A percentile compares a stretch with the other conserved stretches of the same genome.
Evolutionary conservation across 2,113 vertebrate genomes (phyloP).

Genomic region (Calcarius ornatus): DNA sequence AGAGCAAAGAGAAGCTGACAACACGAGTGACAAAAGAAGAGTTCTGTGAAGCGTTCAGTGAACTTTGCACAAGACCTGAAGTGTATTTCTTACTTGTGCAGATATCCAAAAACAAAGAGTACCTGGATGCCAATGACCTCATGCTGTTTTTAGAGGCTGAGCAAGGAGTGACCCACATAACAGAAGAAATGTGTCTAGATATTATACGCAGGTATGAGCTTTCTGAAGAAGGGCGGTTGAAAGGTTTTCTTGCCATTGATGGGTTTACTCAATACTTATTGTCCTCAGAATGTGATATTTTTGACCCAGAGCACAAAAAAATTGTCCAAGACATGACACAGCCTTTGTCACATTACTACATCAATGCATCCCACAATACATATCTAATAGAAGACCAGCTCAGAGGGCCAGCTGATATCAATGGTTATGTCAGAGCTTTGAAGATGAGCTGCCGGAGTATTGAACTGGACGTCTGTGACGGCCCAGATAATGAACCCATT

Average conservation of each 20-base stretch:
- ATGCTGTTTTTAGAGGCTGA: constrained; percentile 94
- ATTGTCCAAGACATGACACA: constrained; percentile 95
- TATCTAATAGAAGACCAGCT: constrained; percentile 94
- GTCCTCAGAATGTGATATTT: constrained; percentile 92
- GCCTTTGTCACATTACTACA: constrained; percentile 95
- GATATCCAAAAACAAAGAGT: constrained; percentile 96
- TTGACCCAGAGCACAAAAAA: constrained; percentile 90
- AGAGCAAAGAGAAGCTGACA: constrained; percentile 94
- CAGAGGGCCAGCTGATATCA: constrained; percentile 88
- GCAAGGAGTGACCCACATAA: constrained; percentile 89
- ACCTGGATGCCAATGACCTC: constrained; percentile 91
- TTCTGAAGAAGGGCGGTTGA: constrained; percentile 85
- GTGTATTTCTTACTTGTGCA: constrained; percentile 97
- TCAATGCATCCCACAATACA: constrained; percentile 94
- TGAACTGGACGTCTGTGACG: constrained; percentile 92
- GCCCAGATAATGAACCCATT: constrained; percentile 90
- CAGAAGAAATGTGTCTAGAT: constrained; percentile 89
- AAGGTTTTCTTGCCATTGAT: constrained; percentile 90
- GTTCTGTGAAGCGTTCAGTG: constrained; percentile 92
- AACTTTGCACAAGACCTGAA: constrained; percentile 94
- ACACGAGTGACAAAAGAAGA: constrained; percentile 93
- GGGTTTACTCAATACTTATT: constrained; percentile 93
- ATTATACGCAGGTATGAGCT: constrained; percentile 89
- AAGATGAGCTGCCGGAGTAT: constrained; percentile 91
- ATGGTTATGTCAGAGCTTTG: constrained; percentile 87